phyloP scores from a whole-genome alignment of 2,888 invertebrate genomes.

The Diachrysia chrysitis region DNA sequence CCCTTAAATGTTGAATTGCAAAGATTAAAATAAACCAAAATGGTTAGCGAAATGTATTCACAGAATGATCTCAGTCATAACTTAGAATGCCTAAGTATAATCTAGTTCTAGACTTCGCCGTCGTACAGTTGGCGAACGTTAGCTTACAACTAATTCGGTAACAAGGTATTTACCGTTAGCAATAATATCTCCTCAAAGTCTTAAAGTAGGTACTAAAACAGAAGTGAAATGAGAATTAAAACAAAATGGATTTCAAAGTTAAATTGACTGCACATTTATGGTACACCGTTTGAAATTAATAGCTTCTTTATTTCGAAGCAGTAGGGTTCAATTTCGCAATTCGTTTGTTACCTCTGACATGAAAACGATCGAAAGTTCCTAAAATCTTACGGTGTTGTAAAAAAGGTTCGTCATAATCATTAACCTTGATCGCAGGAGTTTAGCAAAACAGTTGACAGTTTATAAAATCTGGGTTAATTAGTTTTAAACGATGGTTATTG shows the following conservation, averaged over 20 bases:
- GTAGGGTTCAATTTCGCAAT: not conserved
- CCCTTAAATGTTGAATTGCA: too few relatives aligned
- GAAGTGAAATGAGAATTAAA: not conserved
- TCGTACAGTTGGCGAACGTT: not conserved
- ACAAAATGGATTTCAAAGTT: not conserved
- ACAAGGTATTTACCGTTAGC: not conserved
- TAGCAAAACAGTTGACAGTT: constrained; percentile 1
- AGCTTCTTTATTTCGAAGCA: not conserved
- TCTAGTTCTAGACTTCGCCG: not conserved
- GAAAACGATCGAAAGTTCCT: too few relatives aligned
- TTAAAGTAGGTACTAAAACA: too few relatives aligned
- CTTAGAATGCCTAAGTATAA: not conserved
- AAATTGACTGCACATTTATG: not conserved
- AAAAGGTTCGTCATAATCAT: constrained; percentile 2
- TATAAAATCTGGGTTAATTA: constrained; percentile 2
- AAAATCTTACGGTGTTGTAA: not conserved
- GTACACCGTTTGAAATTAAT: not conserved
- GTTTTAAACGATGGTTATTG: constrained; percentile 1
- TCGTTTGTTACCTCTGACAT: not conserved
- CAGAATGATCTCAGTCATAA: not conserved
- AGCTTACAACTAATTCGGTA: constrained; percentile 1
- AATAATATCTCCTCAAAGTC: not conserved
- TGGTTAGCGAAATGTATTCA: not conserved
- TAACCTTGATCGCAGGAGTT: not conserved
- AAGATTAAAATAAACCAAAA: not conserved